Percentiles rank a stretch among this genome's conserved stretches.
These are phyloP conservation scores for Scortum barcoo DNA, from an alignment of 2,113 vertebrate species.

Conservation along the genomic window DNA sequence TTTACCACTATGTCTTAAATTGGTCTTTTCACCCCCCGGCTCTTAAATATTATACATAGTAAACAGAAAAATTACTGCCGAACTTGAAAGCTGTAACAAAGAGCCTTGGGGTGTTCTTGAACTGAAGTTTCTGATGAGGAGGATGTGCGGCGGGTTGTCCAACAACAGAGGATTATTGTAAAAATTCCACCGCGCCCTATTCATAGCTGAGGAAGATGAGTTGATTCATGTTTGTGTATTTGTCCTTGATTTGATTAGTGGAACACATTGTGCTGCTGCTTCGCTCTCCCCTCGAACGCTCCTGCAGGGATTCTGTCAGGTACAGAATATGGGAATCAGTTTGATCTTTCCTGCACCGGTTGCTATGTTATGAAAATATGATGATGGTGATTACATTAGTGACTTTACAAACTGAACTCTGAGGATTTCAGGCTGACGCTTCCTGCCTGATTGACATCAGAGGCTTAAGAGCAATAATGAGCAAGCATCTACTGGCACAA, in stretches of 20 bases:
- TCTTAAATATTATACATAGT: constrained; percentile 40
- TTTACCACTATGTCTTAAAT: constrained; percentile 45
- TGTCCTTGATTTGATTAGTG: constrained; percentile 8
- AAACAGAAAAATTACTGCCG: constrained; percentile 30
- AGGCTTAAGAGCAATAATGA: no score
- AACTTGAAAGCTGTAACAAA: constrained; percentile 44
- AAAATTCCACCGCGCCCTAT: constrained; percentile 5
- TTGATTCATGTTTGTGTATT: background rate
- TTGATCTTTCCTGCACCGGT: background rate
- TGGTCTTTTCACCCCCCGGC: constrained; percentile 40
- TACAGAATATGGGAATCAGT: background rate
- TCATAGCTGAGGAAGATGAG: constrained; percentile 4
- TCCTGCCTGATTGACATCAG: background rate
- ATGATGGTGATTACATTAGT: background rate
- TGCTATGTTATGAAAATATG: background rate
- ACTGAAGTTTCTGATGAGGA: constrained; percentile 45
- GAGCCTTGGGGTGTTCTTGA: constrained; percentile 31
- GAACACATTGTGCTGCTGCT: background rate
- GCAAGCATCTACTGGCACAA: no score
- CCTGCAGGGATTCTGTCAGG: background rate
- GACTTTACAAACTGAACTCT: background rate
- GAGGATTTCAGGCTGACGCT: background rate
- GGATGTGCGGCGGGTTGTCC: constrained; percentile 10
- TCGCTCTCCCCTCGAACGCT: background rate
- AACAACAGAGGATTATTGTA: background rate